phyloP scores from a whole-genome alignment of 1,140 invertebrate genomes.

The Wiebesia pumilae region DNA sequence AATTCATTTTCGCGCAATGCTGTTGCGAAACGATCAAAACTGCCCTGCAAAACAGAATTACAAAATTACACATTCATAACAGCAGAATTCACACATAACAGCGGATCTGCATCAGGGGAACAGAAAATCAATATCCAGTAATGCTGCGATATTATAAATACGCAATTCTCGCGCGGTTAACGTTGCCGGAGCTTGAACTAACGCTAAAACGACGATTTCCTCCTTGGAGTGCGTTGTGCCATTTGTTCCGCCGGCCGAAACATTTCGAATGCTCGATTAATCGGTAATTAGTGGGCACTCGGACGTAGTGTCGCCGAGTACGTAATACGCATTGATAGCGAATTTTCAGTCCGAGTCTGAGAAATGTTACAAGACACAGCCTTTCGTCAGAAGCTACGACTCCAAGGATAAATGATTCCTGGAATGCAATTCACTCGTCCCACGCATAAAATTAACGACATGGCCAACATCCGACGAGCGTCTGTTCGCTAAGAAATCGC shows the following conservation, averaged over 20 bases:
- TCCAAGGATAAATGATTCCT: conserved; percentile 43
- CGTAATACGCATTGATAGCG: not conserved
- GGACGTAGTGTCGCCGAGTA: no score
- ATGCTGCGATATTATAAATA: no score
- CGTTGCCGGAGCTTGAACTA: no score
- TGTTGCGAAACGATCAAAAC: not conserved
- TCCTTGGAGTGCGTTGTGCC: not conserved
- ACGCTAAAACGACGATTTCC: not conserved
- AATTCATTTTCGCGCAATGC: not conserved
- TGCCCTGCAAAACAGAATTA: not conserved
- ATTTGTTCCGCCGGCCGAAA: not conserved
- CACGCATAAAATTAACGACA: conserved; percentile 13
- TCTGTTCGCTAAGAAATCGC: not conserved
- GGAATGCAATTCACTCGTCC: conserved; percentile 39
- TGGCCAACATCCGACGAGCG: conserved; percentile 12
- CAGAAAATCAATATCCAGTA: not conserved
- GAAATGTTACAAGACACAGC: not conserved
- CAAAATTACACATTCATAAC: not conserved
- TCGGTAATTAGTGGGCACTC: no score
- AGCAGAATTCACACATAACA: not conserved
- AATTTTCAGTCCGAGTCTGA: not conserved
- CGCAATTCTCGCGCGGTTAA: no score
- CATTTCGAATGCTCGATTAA: no score
- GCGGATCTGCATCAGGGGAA: not conserved
- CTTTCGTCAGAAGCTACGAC: conserved; percentile 18